Evolutionary conservation across 2,797 vertebrate genomes (phyloP).

Genomic region (Melopsittacus undulatus): DNA sequence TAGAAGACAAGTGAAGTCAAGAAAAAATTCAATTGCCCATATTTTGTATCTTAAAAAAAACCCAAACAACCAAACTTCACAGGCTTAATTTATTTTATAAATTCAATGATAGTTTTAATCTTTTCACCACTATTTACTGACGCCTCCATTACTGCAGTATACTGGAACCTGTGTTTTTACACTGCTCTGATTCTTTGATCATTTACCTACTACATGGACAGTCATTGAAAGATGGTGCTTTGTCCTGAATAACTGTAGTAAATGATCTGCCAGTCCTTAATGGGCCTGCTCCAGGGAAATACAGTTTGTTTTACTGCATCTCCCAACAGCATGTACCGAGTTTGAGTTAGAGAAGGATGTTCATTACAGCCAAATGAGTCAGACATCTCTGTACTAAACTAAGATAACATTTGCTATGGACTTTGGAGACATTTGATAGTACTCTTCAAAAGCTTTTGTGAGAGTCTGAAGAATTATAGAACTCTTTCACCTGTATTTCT

Average conservation of each 20-base stretch:
- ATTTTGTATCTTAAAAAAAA: neutral
- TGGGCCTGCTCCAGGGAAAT: neutral
- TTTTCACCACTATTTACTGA: neutral
- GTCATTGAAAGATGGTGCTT: neutral
- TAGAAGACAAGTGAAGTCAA: neutral
- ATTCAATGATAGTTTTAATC: neutral
- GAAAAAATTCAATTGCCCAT: neutral
- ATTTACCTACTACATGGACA: neutral
- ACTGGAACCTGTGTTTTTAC: neutral
- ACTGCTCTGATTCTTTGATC: neutral
- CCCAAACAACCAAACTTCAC: neutral
- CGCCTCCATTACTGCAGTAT: neutral
- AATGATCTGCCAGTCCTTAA: neutral
- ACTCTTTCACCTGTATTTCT: neutral
- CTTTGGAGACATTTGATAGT: neutral
- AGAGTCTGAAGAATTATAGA: neutral
- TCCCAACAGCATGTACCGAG: neutral
- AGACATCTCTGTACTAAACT: neutral
- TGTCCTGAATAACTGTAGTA: neutral
- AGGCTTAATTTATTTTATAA: neutral
- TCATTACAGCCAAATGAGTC: conserved; percentile 7
- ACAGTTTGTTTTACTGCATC: neutral
- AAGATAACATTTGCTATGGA: neutral
- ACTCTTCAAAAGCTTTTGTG: conserved; percentile 1
- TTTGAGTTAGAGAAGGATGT: neutral